Conservation (phyloP, 2,797 vertebrate genomes). For the Anniella stebbinsi region DNA sequence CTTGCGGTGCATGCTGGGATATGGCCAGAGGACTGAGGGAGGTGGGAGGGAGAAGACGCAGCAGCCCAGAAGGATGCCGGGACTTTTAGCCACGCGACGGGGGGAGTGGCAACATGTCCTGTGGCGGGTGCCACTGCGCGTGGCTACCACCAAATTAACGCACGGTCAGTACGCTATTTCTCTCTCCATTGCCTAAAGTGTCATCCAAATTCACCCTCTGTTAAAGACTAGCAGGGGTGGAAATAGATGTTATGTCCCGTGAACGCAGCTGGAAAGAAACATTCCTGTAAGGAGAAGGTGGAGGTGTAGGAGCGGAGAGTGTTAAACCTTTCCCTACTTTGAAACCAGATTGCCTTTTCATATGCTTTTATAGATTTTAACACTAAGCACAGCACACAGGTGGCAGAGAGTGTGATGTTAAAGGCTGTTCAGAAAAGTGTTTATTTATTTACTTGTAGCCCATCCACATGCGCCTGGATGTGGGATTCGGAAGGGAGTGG, state of each 20-base stretch:
- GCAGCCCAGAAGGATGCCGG: too few species aligned
- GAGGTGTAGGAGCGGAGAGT: not conserved
- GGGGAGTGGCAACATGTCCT: too few species aligned
- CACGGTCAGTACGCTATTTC: too few species aligned
- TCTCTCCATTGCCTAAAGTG: too few species aligned
- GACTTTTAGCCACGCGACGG: too few species aligned
- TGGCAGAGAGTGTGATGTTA: not conserved
- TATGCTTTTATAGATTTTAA: not conserved
- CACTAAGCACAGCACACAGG: not conserved
- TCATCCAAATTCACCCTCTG: too few species aligned
- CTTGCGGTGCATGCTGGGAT: too few species aligned
- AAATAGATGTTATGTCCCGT: not conserved
- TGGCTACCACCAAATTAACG: too few species aligned
- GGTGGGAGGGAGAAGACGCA: too few species aligned
- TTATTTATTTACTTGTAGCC: not conserved
- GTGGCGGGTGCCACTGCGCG: too few species aligned
- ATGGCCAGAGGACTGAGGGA: too few species aligned
- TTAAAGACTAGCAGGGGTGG: not conserved
- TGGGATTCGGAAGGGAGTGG: not conserved
- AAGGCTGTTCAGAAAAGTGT: not conserved
- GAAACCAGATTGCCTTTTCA: not conserved
- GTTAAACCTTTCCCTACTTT: not conserved
- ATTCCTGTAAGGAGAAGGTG: not conserved
- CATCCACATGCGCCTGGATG: not conserved
- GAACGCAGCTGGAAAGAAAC: constrained; percentile 1